These are phyloP conservation scores for Aurelia aurita DNA, from an alignment of 30 jellyfish, hydroid and myxozoan genomes.

Conservation along the genomic window DNA sequence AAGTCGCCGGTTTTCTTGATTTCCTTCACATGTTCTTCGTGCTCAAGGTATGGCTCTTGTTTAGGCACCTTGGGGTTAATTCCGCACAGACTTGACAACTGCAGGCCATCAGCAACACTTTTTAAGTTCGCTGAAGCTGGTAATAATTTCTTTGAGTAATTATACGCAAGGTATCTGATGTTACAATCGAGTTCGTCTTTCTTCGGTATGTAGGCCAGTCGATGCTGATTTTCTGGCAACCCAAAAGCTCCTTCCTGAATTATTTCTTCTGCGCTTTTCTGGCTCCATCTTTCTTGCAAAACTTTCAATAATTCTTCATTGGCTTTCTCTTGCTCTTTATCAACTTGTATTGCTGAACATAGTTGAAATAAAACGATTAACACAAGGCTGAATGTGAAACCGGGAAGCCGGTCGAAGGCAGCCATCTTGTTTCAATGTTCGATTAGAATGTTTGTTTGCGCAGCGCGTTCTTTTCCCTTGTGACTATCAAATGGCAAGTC, in stretches of 20 bases:
- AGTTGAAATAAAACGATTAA: slow-evolving; percentile 19
- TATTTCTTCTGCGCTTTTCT: slow-evolving; percentile 30
- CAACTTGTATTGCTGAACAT: slow-evolving; percentile 2
- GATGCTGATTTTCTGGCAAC: slow-evolving; percentile 47
- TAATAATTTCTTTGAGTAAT: slow-evolving; percentile 58
- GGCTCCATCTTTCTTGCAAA: slow-evolving; percentile 4
- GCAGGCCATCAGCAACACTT: slow-evolving; percentile 86
- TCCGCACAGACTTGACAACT: slow-evolving; percentile 77
- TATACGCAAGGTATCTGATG: slow-evolving; percentile 82
- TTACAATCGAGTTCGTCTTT: slow-evolving; percentile 82
- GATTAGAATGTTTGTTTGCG: no score
- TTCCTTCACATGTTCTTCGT: slow-evolving; percentile 10
- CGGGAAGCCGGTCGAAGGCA: neutral
- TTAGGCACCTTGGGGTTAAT: slow-evolving; percentile 31
- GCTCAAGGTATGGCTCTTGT: slow-evolving; percentile 40
- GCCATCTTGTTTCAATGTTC: neutral
- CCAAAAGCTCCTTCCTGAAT: slow-evolving; percentile 63
- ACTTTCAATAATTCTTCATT: slow-evolving; percentile 25
- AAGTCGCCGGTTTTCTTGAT: slow-evolving; percentile 4
- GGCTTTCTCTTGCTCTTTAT: slow-evolving; percentile 13
- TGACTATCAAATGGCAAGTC: no score
- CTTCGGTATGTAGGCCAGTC: slow-evolving; percentile 17
- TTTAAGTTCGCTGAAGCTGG: slow-evolving; percentile 73
- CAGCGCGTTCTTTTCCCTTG: no score
- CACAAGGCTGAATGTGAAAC: neutral